phyloP scores from a whole-genome alignment of 1,140 invertebrate genomes.

The Heterodera carotae region DNA sequence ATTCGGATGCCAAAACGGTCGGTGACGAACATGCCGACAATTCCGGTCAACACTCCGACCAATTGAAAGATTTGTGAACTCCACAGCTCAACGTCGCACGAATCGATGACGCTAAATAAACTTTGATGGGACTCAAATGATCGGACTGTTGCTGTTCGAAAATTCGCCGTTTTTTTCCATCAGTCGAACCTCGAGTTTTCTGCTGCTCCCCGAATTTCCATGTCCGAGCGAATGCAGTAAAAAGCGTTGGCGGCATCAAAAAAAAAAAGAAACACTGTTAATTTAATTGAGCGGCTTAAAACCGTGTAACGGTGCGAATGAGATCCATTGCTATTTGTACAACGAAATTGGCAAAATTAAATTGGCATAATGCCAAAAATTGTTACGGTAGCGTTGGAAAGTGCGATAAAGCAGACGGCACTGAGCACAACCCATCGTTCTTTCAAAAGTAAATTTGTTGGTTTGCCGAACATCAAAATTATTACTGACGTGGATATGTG shows the following conservation, averaged over 20 bases:
- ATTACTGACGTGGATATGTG: neutral
- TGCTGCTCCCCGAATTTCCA: slow-evolving; percentile 5
- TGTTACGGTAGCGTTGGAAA: slow-evolving; percentile 62
- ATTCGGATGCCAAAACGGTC: slow-evolving; percentile 61
- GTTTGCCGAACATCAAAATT: neutral
- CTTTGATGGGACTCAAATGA: neutral
- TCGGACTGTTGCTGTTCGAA: neutral
- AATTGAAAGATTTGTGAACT: slow-evolving; percentile 62
- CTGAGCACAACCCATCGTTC: slow-evolving; percentile 57
- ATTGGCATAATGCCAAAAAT: neutral
- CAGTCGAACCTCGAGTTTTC: neutral
- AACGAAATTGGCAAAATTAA: slow-evolving; percentile 11
- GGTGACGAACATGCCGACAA: slow-evolving; percentile 63
- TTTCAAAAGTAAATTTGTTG: slow-evolving; percentile 9
- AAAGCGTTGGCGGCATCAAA: slow-evolving; percentile 47
- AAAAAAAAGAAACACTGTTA: neutral
- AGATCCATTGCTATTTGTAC: slow-evolving; percentile 57
- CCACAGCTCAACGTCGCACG: slow-evolving; percentile 52
- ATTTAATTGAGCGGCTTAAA: neutral
- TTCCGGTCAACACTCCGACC: slow-evolving; percentile 58
- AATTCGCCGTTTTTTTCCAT: neutral
- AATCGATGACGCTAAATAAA: slow-evolving; percentile 6
- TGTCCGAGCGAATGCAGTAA: slow-evolving; percentile 44
- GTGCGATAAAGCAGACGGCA: slow-evolving; percentile 57
- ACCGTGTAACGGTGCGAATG: slow-evolving; percentile 55